These are phyloP conservation scores for Polypedilum vanderplanki DNA, from an alignment of 1,140 invertebrate species.

Conservation along the genomic window DNA sequence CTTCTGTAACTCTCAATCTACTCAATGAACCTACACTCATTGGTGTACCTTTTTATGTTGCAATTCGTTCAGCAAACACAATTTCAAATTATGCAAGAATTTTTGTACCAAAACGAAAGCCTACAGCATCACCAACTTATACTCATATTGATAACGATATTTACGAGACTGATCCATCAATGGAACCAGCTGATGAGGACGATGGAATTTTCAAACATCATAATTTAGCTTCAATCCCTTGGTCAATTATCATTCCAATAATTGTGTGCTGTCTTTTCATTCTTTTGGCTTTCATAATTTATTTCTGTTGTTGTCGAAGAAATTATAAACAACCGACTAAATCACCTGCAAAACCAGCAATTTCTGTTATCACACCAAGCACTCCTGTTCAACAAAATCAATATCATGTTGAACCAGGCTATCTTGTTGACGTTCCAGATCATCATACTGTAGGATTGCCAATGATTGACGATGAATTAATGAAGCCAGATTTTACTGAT, in stretches of 20 bases:
- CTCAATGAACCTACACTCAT: constrained; percentile 43
- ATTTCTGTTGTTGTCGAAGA: constrained; percentile 46
- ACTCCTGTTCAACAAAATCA: constrained; percentile 30
- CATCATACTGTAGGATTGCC: constrained; percentile 44
- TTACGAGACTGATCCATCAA: constrained; percentile 35
- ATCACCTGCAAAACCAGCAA: neutral
- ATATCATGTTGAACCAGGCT: constrained; percentile 34
- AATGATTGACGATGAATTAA: constrained; percentile 38
- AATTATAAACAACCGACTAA: constrained; percentile 33
- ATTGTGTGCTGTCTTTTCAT: constrained; percentile 42
- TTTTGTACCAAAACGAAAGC: constrained; percentile 46
- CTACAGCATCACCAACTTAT: constrained; percentile 43
- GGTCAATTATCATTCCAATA: constrained; percentile 32
- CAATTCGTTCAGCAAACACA: constrained; percentile 46
- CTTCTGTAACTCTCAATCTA: constrained; percentile 45
- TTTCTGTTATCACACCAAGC: neutral
- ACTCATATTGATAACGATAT: constrained; percentile 32
- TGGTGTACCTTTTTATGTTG: constrained; percentile 47
- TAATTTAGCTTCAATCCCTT: neutral
- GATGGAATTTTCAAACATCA: neutral
- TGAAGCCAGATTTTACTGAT: constrained; percentile 8
- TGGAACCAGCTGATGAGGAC: constrained; percentile 22
- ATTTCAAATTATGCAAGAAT: constrained; percentile 52
- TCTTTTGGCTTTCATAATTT: constrained; percentile 42
- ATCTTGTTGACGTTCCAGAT: constrained; percentile 36